Conservation (phyloP, 1,140 invertebrate genomes). For the Meteorus sp. region DNA sequence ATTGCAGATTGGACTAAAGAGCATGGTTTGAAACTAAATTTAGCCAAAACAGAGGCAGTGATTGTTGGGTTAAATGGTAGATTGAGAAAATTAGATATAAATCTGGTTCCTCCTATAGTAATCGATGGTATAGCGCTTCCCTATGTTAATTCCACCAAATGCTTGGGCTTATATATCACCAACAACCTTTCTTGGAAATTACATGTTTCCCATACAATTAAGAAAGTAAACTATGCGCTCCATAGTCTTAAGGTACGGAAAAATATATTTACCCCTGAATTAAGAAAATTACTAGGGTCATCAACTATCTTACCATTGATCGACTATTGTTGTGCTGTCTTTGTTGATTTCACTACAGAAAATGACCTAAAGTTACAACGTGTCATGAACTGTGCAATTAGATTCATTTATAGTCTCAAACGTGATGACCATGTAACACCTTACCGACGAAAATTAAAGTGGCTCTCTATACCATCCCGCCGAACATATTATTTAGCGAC, state of each 20-base stretch:
- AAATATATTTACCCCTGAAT: slow-evolving; percentile 5
- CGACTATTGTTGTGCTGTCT: not conserved
- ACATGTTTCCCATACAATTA: not conserved
- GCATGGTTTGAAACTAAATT: too few relatives aligned
- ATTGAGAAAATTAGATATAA: not conserved
- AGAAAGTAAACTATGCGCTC: not conserved
- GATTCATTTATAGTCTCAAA: not conserved
- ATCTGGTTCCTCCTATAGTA: not conserved
- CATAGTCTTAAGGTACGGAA: not conserved
- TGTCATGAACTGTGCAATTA: not conserved
- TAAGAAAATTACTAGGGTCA: not conserved
- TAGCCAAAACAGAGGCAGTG: too few relatives aligned
- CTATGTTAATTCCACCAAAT: not conserved
- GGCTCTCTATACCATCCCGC: too few relatives aligned
- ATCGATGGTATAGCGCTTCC: not conserved
- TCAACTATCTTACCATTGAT: not conserved
- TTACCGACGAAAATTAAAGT: slow-evolving; percentile 3
- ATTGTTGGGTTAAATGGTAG: not conserved
- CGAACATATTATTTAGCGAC: too few relatives aligned
- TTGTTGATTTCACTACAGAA: not conserved
- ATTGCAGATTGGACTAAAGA: too few relatives aligned
- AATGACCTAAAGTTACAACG: not conserved
- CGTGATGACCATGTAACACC: not conserved
- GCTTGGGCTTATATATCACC: not conserved
- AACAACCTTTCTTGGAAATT: not conserved